Conservation (phyloP, 2,888 invertebrate genomes). For the Callyntrura sp. region DNA sequence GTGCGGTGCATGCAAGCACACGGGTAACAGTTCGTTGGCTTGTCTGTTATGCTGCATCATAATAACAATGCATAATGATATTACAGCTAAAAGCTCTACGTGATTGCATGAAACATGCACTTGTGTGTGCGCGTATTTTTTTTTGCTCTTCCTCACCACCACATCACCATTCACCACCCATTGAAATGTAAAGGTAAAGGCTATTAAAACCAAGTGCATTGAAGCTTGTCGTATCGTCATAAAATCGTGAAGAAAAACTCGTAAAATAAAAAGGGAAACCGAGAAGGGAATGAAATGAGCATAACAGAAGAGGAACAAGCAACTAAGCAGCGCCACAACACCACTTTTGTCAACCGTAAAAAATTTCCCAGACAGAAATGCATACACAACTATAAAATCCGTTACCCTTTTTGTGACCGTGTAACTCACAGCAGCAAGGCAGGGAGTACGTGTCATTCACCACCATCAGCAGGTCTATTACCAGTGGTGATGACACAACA, state of each 20-base stretch:
- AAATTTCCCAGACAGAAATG: constrained; percentile 3
- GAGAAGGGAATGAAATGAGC: no score
- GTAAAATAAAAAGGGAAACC: no score
- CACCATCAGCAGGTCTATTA: no score
- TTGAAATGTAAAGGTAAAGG: constrained; percentile 2
- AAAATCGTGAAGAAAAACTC: background rate
- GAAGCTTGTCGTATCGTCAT: constrained; percentile 22
- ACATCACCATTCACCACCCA: background rate
- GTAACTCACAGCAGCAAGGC: no score
- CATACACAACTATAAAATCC: background rate
- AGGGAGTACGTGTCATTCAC: no score
- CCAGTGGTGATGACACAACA: no score
- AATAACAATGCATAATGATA: background rate
- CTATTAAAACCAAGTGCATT: constrained; percentile 35
- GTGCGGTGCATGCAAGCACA: background rate
- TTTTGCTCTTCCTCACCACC: background rate
- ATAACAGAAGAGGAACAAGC: no score
- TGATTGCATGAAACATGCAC: background rate
- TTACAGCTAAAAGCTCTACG: no score
- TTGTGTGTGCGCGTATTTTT: background rate
- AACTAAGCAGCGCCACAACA: no score
- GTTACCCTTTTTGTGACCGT: background rate
- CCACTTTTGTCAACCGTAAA: background rate
- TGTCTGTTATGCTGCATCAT: background rate
- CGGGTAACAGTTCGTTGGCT: no score